Percentiles rank a stretch among this genome's conserved stretches.
Conservation (phyloP, 2,113 vertebrate species). For the Zosterops japonicus region DNA sequence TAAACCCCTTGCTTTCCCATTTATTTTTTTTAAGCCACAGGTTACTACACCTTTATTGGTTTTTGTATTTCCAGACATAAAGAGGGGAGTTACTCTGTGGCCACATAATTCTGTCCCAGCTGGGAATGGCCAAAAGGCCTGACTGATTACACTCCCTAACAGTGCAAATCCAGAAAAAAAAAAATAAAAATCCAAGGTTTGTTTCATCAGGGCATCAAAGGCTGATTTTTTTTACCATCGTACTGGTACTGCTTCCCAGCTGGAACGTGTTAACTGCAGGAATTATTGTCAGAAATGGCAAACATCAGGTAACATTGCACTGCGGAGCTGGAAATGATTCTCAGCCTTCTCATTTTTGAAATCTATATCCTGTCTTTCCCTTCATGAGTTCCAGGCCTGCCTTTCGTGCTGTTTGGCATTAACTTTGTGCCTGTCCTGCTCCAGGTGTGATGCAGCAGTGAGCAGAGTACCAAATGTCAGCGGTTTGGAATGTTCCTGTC, state of each 20-base stretch:
- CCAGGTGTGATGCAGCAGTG: not conserved
- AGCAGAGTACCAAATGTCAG: not conserved
- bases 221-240: not conserved
- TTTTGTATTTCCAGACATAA: not conserved
- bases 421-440: not conserved
- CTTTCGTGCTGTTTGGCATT: not conserved
- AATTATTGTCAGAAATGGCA: not conserved
- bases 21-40: not conserved
- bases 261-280: not conserved
- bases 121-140: not conserved
- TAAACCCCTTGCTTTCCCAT: not conserved
- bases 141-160: not conserved
- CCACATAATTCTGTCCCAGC: not conserved
- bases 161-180: not conserved
- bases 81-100: not conserved
- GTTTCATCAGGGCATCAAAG: constrained; percentile 9
- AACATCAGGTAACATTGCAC: not conserved
- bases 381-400: not conserved
- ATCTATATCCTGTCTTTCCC: not conserved
- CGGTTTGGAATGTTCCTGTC: not conserved
- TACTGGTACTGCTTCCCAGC: not conserved
- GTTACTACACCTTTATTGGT: not conserved
- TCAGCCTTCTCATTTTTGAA: not conserved
- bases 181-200: not conserved
- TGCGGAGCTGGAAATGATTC: not conserved